Evolutionary conservation across 2,797 vertebrate species (phyloP).

Genomic region (Takifugu rubripes): DNA sequence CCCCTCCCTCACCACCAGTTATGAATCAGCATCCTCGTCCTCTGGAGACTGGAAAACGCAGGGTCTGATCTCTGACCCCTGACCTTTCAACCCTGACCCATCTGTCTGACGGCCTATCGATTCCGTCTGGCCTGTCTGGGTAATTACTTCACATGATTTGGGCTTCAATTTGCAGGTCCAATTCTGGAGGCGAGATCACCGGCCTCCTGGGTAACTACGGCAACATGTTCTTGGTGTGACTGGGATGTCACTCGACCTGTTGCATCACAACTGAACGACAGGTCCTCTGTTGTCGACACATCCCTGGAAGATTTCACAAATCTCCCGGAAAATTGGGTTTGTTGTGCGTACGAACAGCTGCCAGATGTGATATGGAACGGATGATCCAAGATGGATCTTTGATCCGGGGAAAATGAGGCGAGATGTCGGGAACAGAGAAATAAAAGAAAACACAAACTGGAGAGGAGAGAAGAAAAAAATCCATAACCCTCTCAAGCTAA

Average conservation of each 20-base stretch:
- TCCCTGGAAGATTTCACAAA: too few species aligned
- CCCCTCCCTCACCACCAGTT: constrained; percentile 61
- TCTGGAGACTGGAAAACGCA: constrained; percentile 45
- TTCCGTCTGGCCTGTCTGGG: constrained; percentile 76
- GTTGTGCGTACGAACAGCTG: constrained; percentile 83
- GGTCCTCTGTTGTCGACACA: too few species aligned
- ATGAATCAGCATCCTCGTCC: constrained; percentile 70
- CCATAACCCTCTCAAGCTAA: constrained; percentile 70
- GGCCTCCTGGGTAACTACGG: neutral
- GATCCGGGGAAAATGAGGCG: constrained; percentile 80
- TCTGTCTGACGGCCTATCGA: constrained; percentile 84
- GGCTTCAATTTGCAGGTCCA: neutral
- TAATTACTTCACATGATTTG: constrained; percentile 70
- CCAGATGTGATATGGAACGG: constrained; percentile 84
- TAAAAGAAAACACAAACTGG: neutral
- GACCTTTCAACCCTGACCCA: constrained; percentile 66
- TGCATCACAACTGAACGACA: too few species aligned
- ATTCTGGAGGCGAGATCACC: neutral
- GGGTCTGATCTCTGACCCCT: constrained; percentile 61
- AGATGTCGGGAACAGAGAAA: constrained; percentile 43
- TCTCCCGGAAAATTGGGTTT: constrained; percentile 77
- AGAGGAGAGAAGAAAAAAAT: constrained; percentile 36
- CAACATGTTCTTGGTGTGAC: too few species aligned
- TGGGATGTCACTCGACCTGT: too few species aligned
- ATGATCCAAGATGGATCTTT: constrained; percentile 61